Percentiles rank a stretch among this genome's conserved stretches.
Conservation (phyloP, 1,140 invertebrate genomes). For the Drosophila navojoa region DNA sequence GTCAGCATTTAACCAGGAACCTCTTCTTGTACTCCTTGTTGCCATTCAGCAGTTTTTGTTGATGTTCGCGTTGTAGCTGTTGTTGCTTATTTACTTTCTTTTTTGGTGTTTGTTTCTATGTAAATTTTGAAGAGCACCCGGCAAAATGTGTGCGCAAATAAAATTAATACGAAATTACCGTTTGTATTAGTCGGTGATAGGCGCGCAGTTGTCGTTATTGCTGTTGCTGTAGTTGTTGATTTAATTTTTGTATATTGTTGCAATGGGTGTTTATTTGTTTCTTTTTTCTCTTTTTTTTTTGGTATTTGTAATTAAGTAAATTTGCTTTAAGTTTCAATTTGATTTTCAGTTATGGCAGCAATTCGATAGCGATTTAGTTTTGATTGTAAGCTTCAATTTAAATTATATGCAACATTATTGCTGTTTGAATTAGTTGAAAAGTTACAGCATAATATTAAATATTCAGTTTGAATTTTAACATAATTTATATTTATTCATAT, state of each 20-base stretch:
- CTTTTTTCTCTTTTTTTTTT: conserved; percentile 8
- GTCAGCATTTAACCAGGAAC: conserved; percentile 75
- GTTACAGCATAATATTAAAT: not conserved
- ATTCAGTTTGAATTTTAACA: not conserved
- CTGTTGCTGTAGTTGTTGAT: conserved; percentile 11
- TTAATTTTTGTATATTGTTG: conserved; percentile 24
- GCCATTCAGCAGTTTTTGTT: conserved; percentile 38
- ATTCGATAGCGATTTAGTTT: conserved; percentile 37
- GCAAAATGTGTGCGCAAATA: conserved; percentile 61
- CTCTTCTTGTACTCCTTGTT: conserved; percentile 49
- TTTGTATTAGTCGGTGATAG: conserved; percentile 53
- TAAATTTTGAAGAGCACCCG: conserved; percentile 75
- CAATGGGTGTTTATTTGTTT: conserved; percentile 1
- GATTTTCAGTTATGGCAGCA: conserved; percentile 30
- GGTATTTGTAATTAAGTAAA: conserved; percentile 4
- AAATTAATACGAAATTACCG: conserved; percentile 75
- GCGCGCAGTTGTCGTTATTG: conserved; percentile 42
- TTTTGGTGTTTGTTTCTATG: conserved; percentile 68
- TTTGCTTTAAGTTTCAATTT: not conserved
- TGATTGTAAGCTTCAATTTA: conserved; percentile 33
- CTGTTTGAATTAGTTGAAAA: conserved; percentile 5
- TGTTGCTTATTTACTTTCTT: conserved; percentile 19
- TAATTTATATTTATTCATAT: not conserved
- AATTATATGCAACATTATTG: conserved; percentile 36
- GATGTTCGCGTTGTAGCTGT: conserved; percentile 9